Conservation (phyloP, 2,888 invertebrate species). For the Acleris emargana region DNA sequence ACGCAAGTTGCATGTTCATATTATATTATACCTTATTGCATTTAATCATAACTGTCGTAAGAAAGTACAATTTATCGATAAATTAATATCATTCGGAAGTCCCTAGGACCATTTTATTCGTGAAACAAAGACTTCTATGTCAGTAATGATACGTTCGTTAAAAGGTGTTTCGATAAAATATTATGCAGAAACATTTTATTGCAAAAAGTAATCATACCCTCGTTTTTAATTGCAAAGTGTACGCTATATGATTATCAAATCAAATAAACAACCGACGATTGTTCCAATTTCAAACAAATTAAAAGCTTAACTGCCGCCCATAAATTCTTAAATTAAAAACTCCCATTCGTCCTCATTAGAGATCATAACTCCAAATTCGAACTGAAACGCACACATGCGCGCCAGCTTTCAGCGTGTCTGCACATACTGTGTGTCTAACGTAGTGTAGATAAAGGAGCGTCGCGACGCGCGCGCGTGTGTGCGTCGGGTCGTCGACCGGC, state of each 20-base stretch:
- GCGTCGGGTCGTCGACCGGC: slow-evolving; percentile 55
- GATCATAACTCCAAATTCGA: slow-evolving; percentile 39
- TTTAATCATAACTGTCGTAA: no score
- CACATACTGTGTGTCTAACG: slow-evolving; percentile 41
- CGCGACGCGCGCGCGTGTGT: slow-evolving; percentile 44
- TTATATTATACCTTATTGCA: no score
- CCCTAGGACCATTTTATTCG: no score
- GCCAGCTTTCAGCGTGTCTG: slow-evolving; percentile 40
- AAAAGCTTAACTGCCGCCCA: slow-evolving; percentile 26
- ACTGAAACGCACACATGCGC: slow-evolving; percentile 40
- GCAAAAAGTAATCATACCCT: no score
- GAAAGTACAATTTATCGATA: no score
- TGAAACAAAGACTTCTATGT: no score
- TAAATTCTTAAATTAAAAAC: slow-evolving; percentile 36
- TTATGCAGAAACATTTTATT: no score
- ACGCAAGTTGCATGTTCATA: no score
- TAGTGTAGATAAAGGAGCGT: slow-evolving; percentile 45
- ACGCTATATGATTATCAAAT: neutral
- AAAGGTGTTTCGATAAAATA: no score
- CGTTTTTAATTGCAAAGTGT: no score
- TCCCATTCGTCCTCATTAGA: slow-evolving; percentile 37
- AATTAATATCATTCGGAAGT: no score
- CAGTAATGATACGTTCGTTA: no score
- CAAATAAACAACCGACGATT: slow-evolving; percentile 14
- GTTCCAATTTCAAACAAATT: slow-evolving; percentile 24